Evolutionary conservation across 2,797 vertebrate genomes (phyloP).

Genomic region (Tokudaia tokunoshimensis): DNA sequence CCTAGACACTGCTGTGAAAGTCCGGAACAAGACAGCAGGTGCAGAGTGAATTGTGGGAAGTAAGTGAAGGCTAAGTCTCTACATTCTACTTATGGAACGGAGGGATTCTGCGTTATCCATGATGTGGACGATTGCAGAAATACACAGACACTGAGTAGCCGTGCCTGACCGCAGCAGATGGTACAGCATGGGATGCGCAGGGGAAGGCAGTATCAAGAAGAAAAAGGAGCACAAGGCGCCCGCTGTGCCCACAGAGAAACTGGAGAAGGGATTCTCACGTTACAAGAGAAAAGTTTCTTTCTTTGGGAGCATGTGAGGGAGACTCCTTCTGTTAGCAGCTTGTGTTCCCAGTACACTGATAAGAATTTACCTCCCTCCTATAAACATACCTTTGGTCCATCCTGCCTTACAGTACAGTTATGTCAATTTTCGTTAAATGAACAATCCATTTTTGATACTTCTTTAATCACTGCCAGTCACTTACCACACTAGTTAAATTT

Average conservation of each 20-base stretch:
- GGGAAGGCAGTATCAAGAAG: background rate
- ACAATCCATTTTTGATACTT: background rate
- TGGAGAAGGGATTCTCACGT: background rate
- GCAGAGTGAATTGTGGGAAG: background rate
- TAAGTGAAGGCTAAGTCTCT: background rate
- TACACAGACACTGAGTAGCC: background rate
- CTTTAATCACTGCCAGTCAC: background rate
- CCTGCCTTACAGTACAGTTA: background rate
- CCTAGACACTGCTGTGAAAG: background rate
- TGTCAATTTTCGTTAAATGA: background rate
- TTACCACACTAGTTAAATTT: rapidly evolving
- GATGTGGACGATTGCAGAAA: background rate
- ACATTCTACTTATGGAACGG: background rate
- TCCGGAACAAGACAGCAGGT: background rate
- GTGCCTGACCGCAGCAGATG: background rate
- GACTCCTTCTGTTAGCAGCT: background rate
- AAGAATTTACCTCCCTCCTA: background rate
- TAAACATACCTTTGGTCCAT: background rate
- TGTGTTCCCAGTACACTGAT: rapidly evolving
- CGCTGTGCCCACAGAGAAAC: background rate
- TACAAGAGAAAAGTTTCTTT: background rate
- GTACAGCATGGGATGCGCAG: background rate
- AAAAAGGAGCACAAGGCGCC: background rate
- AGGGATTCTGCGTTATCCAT: background rate
- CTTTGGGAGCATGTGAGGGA: background rate